Evolutionary conservation across 2,888 invertebrate genomes (phyloP), one percentile per base, ranked within the genome.

Genomic region (Brachynemurus nebulosus): DNA sequence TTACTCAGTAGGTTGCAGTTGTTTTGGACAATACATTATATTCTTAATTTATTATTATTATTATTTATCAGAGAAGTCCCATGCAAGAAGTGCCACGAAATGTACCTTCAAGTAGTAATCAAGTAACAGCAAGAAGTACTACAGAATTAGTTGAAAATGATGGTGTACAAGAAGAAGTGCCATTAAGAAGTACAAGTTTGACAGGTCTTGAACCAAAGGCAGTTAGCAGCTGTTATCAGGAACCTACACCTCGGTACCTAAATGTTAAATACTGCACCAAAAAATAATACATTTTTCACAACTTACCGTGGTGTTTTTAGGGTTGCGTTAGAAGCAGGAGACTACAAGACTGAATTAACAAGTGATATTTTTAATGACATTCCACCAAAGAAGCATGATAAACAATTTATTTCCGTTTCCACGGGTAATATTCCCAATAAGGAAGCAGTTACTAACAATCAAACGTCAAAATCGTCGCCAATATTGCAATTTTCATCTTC

Each of bases 121-220:
- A 27, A 27, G 3, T 27, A 5, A 36, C 18, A 7, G 16, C 17
- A 36, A 16, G n/a, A 9, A 40, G 40, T 25, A 40, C 40, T 9
- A 40, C 27, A 4, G 25, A 40, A 17, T 8, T 40, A 27, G 14
- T 18, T n/a, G 40, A 17, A 6, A 20, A 20, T 19, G 37, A 18
- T 19, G 37, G 20, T 19, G 20, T 20, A 37, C 16, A 17, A 9
- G 19, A 20, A 2, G 37, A 37, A 3, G 37, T 20, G 5, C 12
- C 37, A 5, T 3, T 40, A 30, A 14, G 40, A 14, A 40, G 40
- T n/a, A 40, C 25, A 16, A 40, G 40, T 18, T 18, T 40, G 18
- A 40, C 40, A 11, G 25, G 27, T 16, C 8, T 40, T 11, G 40
- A 40, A 30, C 40, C 40, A 8, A 30, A 40, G 30, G 40, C 40